A percentile compares a stretch with the other conserved stretches of the same genome.
Conservation (phyloP, 2,113 vertebrate genomes). For the Pandion haliaetus region DNA sequence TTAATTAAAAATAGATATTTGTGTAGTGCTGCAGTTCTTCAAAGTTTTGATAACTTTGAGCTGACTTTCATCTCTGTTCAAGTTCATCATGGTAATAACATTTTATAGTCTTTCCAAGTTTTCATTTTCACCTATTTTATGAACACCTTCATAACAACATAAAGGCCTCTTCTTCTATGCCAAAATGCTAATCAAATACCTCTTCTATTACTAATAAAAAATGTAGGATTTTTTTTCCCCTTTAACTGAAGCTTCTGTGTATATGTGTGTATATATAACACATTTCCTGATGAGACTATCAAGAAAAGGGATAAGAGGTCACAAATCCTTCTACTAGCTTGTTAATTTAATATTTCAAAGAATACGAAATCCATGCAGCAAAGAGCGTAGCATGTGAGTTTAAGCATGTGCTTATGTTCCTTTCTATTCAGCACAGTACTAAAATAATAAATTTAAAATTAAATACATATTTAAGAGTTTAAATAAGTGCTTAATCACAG, state of each 20-base stretch:
- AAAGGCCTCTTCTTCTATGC: not conserved
- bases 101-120: conserved; percentile 23
- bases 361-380: not conserved
- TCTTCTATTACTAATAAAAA: conserved; percentile 8
- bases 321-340: not conserved
- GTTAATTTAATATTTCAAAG: not conserved
- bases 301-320: not conserved
- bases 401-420: not conserved
- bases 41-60: conserved; percentile 34
- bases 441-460: not conserved
- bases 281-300: not conserved
- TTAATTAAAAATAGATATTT: not conserved
- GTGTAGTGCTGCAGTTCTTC: not conserved
- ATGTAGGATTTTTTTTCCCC: not conserved
- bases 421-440: not conserved
- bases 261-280: not conserved
- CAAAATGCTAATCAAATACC: conserved; percentile 39
- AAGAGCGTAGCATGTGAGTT: not conserved
- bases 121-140: conserved; percentile 44
- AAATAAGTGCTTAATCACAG: conserved; percentile 20
- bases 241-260: not conserved
- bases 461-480: not conserved
- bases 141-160: not conserved
- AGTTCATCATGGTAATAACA: conserved; percentile 11
- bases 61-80: conserved; percentile 14